Base-by-base conservation (phyloP, 2,888 invertebrate genomes). In the Helicoverpa assulta region DNA sequence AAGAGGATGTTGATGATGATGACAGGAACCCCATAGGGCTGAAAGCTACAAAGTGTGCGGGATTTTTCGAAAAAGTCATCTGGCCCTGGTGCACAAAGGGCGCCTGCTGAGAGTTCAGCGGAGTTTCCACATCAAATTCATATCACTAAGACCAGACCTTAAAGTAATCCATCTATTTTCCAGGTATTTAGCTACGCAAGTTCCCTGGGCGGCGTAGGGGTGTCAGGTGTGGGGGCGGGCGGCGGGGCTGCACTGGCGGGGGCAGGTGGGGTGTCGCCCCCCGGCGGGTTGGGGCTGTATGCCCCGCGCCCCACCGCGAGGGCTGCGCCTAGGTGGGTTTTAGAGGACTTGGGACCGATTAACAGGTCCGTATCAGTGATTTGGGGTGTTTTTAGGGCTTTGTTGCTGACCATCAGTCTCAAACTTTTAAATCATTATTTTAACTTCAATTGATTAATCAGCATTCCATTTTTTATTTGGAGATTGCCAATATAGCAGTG, bases 161-260 rank as follows among this genome's bases (percentile, higher is more conserved):
- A 40, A 40, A 4, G 40, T 10, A 40, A 40, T 40, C 12, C 40
- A 2, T 12, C 5, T 12, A 12, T 12, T 40, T 37, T 29, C 72
- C 96, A 99, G 99, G 97, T 99, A 88, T 98, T 99, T 96, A 98
- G 98, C 85, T 99, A 99, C 95, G 98, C 83, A 16, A 83, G 99
- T 80, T 97, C 97, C 88, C 97, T 98, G 89, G 97, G 98, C 89
- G 98, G 98, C 89, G 98, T 97, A 77, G 96, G 95, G 12, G 89
- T 88, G 57, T 80, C 89, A 69, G 85, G 88, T 33, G 89, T 85
- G 51, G 84, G 89, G 53, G 85, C 88, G 6, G 91, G 91, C 0
- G 93, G 91, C 0, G 92, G 93, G 0, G 92, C 90, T 0, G 89
- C 88, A 71, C 78, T 90, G 81, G 85, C 88, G 53, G 89, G 90